A percentile compares a stretch with the other conserved stretches of the same genome.
Conservation (phyloP, 2,888 invertebrate genomes). For the Tinea semifulvella region DNA sequence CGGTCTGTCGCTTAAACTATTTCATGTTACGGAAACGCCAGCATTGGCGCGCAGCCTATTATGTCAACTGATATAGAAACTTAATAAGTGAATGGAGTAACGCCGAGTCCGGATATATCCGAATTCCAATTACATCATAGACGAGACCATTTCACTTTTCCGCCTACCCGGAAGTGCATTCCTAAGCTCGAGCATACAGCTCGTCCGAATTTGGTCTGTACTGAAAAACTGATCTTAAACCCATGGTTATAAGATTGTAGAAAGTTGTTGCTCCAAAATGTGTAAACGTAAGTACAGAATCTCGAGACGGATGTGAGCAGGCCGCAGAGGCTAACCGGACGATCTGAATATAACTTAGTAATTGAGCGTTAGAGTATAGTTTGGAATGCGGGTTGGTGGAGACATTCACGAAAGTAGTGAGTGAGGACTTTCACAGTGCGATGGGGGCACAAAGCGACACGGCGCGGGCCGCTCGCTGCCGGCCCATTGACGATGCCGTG, state of each 20-base stretch:
- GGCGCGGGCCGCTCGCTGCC: conserved; percentile 49
- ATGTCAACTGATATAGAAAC: conserved; percentile 59
- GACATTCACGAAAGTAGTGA: conserved; percentile 63
- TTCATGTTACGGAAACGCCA: conserved; percentile 38
- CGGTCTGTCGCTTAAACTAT: conserved; percentile 38
- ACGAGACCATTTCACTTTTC: conserved; percentile 67
- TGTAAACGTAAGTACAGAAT: conserved; percentile 37
- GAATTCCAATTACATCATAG: conserved; percentile 67
- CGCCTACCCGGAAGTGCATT: conserved; percentile 67
- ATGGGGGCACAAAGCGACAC: conserved; percentile 51
- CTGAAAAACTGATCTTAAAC: conserved; percentile 30
- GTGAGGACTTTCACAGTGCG: conserved; percentile 62
- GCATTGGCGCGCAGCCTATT: conserved; percentile 41
- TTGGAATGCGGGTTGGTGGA: conserved; percentile 37
- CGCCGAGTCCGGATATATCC: conserved; percentile 64
- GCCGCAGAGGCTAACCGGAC: conserved; percentile 25
- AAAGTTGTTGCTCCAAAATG: not conserved
- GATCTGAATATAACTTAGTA: conserved; percentile 50
- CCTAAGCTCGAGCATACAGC: conserved; percentile 64
- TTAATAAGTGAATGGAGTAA: conserved; percentile 63
- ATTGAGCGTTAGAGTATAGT: conserved; percentile 50
- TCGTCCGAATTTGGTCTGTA: conserved; percentile 42
- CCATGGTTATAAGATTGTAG: conserved; percentile 10
- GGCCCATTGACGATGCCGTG: conserved; percentile 66
- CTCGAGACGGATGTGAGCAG: conserved; percentile 62